Evolutionary conservation across 2,113 vertebrate genomes (phyloP).

Genomic region (Lycaon pictus): DNA sequence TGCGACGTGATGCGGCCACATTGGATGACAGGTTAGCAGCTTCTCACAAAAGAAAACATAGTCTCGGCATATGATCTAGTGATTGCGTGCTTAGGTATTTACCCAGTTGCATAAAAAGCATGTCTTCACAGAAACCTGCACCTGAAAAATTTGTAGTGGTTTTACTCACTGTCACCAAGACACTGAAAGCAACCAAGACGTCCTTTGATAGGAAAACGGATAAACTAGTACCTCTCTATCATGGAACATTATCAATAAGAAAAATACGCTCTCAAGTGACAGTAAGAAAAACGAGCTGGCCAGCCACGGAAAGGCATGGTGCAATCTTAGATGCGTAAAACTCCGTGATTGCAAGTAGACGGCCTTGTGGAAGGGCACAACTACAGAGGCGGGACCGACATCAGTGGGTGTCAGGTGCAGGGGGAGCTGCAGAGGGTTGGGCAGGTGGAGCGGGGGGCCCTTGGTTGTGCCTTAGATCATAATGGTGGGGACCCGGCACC

Average conservation of each 20-base stretch:
- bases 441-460: neutral
- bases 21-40: neutral
- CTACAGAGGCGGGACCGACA: neutral
- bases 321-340: neutral
- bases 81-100: neutral
- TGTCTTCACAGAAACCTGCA: neutral
- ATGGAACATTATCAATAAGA: neutral
- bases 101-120: neutral
- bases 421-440: neutral
- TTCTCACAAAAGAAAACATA: neutral
- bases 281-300: neutral
- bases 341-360: neutral
- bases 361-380: neutral
- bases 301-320: neutral
- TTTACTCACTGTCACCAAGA: neutral
- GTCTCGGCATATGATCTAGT: neutral
- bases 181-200: neutral
- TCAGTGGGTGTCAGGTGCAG: neutral
- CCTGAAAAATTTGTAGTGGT: neutral
- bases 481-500: neutral
- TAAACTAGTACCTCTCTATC: neutral
- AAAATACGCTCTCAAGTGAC: neutral
- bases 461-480: neutral
- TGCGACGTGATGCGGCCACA: neutral
- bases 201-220: neutral